Evolutionary conservation across 1,140 invertebrate species (phyloP), one percentile per base, ranked within the genome.

Genomic region (Macrotrachela quadricornifera): DNA sequence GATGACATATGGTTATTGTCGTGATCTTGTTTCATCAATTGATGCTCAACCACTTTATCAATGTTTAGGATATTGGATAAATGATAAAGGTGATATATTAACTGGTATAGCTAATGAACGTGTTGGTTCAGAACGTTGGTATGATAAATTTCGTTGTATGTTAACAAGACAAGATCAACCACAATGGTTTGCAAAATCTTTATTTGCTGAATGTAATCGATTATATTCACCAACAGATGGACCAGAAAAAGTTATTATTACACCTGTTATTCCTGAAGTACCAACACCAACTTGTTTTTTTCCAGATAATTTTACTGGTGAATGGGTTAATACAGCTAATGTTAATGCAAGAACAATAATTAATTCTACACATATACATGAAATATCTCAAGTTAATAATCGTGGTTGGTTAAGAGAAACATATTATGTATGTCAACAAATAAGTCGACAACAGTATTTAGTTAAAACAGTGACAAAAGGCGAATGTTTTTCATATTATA

Each of bases 321-420:
- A 54, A 44, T 54, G 53, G 53, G 41, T 54, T 9, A 54, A 54
- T 18, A 54, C 53, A 6, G 53, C 46, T 1, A 54, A 54, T 21
- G 48, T 54, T 18, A 54, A 54, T 30, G 53, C 53, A 18, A 48
- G 46, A 45, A 49, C 48, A 15, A 37, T 44, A 0, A 54, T 54
- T 9, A 54, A 54, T 44, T 44, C 46, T 15, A 54, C 53, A 13
- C 53, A 54, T 45, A 54, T 54, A 0, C 42, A 48, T 14, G 53
- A 54, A 43, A 42, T 39, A 37, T 36, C 47, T 42, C 46, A 39
- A 15, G 53, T 54, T 1, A 44, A 49, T 38, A 54, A 54, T 43
- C 53, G 53, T 17, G 53, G 53, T 14, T 54, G 53, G 53, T 18
- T 49, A 12, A 16, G 53, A 17, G 46, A 49, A 21, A 54, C 53